Percentiles rank a stretch among this genome's conserved stretches.
Evolutionary conservation across 1,140 invertebrate genomes (phyloP).

Genomic region (Aradophagus sp.): DNA sequence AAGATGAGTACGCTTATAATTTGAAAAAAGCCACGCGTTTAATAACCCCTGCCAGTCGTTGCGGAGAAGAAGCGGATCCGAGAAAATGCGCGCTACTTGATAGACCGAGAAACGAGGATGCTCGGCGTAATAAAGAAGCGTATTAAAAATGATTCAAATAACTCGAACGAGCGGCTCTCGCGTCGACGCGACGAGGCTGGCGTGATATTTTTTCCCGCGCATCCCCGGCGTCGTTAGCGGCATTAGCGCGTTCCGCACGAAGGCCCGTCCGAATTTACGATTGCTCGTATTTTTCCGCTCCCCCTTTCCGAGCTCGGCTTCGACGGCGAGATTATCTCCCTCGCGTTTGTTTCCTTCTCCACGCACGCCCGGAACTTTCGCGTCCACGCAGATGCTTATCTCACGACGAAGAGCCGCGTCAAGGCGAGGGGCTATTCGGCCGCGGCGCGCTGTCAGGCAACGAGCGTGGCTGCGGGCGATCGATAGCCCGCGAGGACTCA

Average conservation of each 20-base stretch:
- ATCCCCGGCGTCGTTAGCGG: slow-evolving; percentile 1
- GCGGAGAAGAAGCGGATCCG: no score
- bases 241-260: slow-evolving; percentile 9
- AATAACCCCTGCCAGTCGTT: no score
- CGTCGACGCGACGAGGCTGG: no score
- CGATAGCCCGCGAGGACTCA: slow-evolving; percentile 37
- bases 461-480: slow-evolving; percentile 43
- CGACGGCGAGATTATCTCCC: background rate
- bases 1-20: no score
- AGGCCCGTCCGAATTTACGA: slow-evolving; percentile 59
- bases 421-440: slow-evolving; percentile 27
- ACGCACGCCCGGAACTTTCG: slow-evolving; percentile 54
- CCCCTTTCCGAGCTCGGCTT: slow-evolving; percentile 7
- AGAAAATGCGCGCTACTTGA: slow-evolving; percentile 1
- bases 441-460: slow-evolving; percentile 27
- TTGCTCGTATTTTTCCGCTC: slow-evolving; percentile 56
- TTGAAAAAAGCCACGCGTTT: no score
- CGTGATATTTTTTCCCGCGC: slow-evolving; percentile 10
- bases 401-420: slow-evolving; percentile 44
- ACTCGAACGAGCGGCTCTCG: no score
- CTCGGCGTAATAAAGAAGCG: slow-evolving; percentile 28
- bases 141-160: slow-evolving; percentile 41
- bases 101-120: slow-evolving; percentile 12
- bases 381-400: slow-evolving; percentile 59
- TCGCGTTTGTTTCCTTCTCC: slow-evolving; percentile 50